Percentiles rank a stretch among this genome's conserved stretches.
phyloP scores from a whole-genome alignment of 2,888 invertebrate genomes.

The Rhopalosiphum nymphaeae region DNA sequence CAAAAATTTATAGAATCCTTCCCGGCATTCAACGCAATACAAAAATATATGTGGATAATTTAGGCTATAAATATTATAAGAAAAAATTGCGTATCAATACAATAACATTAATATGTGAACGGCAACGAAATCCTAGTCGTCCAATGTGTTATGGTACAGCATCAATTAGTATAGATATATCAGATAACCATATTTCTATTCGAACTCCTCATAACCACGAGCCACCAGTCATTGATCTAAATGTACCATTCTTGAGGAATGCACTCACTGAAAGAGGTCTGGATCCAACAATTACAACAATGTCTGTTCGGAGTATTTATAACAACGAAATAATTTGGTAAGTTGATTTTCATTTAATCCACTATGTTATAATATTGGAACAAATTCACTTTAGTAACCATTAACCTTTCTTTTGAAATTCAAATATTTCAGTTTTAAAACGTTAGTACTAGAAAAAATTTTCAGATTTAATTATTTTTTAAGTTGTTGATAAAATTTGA shows the following conservation, averaged over 20 bases:
- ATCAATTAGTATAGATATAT: background rate
- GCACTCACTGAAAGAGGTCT: background rate
- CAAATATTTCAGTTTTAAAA: too few species aligned
- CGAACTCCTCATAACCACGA: background rate
- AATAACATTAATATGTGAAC: conserved; percentile 15
- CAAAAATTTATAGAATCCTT: background rate
- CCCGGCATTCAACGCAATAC: conserved; percentile 1
- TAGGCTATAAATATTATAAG: conserved; percentile 24
- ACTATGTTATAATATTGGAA: background rate
- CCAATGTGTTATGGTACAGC: background rate
- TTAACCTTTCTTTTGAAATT: too few species aligned
- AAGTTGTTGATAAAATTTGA: too few species aligned
- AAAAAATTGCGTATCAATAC: background rate
- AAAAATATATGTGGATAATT: conserved; percentile 36
- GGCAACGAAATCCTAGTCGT: background rate
- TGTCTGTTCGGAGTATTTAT: background rate
- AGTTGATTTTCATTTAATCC: background rate
- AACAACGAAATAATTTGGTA: background rate
- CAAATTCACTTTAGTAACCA: too few species aligned
- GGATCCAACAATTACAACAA: background rate
- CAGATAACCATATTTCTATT: background rate
- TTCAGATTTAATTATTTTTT: too few species aligned
- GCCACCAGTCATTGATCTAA: background rate
- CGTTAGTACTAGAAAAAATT: too few species aligned
- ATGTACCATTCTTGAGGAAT: background rate